Evolutionary conservation across 2,113 vertebrate species (phyloP), one percentile per base, ranked within the genome.

Genomic region (Gallinago paraguaiae): DNA sequence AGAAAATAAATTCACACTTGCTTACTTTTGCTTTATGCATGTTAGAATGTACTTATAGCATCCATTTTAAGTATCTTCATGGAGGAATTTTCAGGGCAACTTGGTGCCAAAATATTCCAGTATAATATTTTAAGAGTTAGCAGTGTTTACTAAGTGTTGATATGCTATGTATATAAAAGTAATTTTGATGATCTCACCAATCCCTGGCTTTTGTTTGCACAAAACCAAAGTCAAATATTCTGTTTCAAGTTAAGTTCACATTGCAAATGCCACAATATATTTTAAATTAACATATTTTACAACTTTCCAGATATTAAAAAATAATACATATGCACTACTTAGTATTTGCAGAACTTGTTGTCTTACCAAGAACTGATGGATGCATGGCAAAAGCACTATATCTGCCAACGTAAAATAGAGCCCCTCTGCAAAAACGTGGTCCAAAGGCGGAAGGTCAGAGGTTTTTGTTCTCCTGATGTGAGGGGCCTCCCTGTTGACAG

Each of bases 341-440:
- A 39, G 2, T 57, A 25, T 37, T 14, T 46, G 22, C 28, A 63
- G 45, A 91, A 68, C 17, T n/a, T 45, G 24, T 57, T 9, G 8
- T 39, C 98, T 99, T 98, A 99, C 99, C 98, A 99, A 96, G 97
- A 99, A 99, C 37, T 98, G 98, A 97, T 99, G 98, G 92, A 99
- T 96, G 93, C 99, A 99, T 2, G 99, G 99, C 67, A 99, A 96
- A 82, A 99, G 98, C 85, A 99, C 99, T 16, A 99, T 94, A 91
- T 99, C 99, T 18, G 99, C 98, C 95, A 99, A 96, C 19, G 99
- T 99, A 97, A 99, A 99, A 98, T 99, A 99, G 41, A 99, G 98
- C 8, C 99, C 99, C 95, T 99, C 99, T 3, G 99, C 99, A 98
- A 99, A 99, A 93, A 99, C 78, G 1, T 99, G 99, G 85, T 99